Conservation (phyloP, 2,797 vertebrate genomes). For the Mareca penelope region DNA sequence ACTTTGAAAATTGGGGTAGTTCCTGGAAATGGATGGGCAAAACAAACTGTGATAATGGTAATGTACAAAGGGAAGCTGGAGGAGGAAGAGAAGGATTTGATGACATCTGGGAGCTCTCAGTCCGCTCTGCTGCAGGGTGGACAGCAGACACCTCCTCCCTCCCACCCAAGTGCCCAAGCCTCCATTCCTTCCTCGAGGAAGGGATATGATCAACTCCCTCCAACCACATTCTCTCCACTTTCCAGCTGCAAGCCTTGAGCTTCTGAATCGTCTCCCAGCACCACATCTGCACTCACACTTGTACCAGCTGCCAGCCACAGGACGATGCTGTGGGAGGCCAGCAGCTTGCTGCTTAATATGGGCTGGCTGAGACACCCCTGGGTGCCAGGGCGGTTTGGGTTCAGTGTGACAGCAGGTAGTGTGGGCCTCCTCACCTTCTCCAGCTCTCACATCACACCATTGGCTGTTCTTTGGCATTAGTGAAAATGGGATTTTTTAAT, state of each 20-base stretch:
- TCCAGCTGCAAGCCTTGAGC: background rate
- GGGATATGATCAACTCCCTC: background rate
- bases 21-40: background rate
- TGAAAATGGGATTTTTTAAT: background rate
- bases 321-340: background rate
- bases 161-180: background rate
- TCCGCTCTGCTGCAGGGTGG: background rate
- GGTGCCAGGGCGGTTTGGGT: background rate
- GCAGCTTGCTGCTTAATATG: background rate
- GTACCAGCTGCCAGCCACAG: fast-evolving
- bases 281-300: background rate
- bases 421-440: background rate
- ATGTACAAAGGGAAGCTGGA: background rate
- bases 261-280: background rate
- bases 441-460: background rate
- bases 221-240: background rate
- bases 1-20: background rate
- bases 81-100: background rate
- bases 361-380: background rate
- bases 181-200: background rate
- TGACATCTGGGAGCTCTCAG: background rate
- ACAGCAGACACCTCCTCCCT: background rate
- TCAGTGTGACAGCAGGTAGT: background rate
- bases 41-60: background rate
- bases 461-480: background rate